Evolutionary conservation across 2,797 vertebrate genomes (phyloP), one percentile per base, ranked within the genome.

Genomic region (Rhynchonycteris naso): DNA sequence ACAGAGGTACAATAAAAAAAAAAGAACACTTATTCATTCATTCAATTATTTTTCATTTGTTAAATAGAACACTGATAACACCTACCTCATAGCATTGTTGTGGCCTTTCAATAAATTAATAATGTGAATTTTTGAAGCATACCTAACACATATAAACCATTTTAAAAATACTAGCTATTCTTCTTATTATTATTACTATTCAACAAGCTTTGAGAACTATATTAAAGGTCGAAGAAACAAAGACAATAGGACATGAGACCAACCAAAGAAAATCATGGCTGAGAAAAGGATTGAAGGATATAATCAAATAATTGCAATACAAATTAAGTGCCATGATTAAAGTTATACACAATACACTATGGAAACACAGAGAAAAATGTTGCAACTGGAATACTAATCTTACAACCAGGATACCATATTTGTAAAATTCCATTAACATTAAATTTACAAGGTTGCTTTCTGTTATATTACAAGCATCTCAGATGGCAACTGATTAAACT

Each of bases 401-500:
- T n/a, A 4, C 3, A 85, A 5, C 14, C 35, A 1, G 5, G 18
- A 71, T 24, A 30, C 30, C 10, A 10, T 47, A 21, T 19, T 14
- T 7, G 35, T 91, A 52, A 21, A 86, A 26, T 66, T 63, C 15
- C 1, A 52, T 65, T 69, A 69, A 86, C 24, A 88, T 75, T 74
- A 82, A 85, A 94, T 92, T 88, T 76, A 76, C 58, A 74, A 95
- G n/a, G n/a, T 91, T 95, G 69, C n/a, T 92, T 93, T 95, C 33
- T 30, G 4, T 65, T 85, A 63, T 22, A 69, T 82, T 86, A 72
- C n/a, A 91, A 92, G 35, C 52, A 83, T 95, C 86, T 86, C 92
- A 92, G 91, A 97, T 95, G 91, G 88, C 56, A 90, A 76, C 63
- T 92, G 69, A 97, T 96, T 95, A 95, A 96, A 83, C 66, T 76